Conservation (phyloP, 2,888 invertebrate genomes). For the Heliconius hortense region DNA sequence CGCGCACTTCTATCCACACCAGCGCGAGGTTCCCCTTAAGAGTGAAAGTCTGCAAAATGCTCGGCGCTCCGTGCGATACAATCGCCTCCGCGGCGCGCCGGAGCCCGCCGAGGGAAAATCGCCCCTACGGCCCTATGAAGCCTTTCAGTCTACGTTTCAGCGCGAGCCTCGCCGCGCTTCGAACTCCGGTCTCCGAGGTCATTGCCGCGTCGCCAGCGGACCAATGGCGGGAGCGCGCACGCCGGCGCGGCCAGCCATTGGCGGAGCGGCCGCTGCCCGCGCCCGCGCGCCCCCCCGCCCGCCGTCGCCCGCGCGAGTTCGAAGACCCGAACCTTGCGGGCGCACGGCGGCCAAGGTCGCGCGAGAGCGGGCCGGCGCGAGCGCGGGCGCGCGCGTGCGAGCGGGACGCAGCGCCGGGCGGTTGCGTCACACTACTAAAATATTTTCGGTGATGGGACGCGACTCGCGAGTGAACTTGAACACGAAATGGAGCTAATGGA, state of each 20-base stretch:
- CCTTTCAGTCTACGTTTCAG: conserved; percentile 77
- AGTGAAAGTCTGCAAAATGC: conserved; percentile 84
- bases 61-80: conserved; percentile 78
- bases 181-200: conserved; percentile 92
- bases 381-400: conserved; percentile 62
- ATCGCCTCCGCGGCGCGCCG: conserved; percentile 69
- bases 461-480: conserved; percentile 80
- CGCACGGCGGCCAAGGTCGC: conserved; percentile 91
- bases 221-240: conserved; percentile 79
- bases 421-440: conserved; percentile 81
- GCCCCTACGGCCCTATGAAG: conserved; percentile 76
- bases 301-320: conserved; percentile 82
- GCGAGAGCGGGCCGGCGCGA: conserved; percentile 77
- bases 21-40: conserved; percentile 76
- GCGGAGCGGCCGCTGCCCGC: conserved; percentile 69
- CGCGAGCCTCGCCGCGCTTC: conserved; percentile 88
- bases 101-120: conserved; percentile 72
- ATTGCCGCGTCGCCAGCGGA: conserved; percentile 85
- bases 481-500: conserved; percentile 78
- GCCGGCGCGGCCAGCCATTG: conserved; percentile 73
- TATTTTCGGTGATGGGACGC: conserved; percentile 82
- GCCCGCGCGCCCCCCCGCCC: conserved; percentile 61
- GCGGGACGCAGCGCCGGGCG: conserved; percentile 66
- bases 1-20: conserved; percentile 70
- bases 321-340: conserved; percentile 93